A percentile compares a stretch with the other conserved stretches of the same genome.
phyloP scores from a whole-genome alignment of 2,113 vertebrate genomes.

The Pandion haliaetus region DNA sequence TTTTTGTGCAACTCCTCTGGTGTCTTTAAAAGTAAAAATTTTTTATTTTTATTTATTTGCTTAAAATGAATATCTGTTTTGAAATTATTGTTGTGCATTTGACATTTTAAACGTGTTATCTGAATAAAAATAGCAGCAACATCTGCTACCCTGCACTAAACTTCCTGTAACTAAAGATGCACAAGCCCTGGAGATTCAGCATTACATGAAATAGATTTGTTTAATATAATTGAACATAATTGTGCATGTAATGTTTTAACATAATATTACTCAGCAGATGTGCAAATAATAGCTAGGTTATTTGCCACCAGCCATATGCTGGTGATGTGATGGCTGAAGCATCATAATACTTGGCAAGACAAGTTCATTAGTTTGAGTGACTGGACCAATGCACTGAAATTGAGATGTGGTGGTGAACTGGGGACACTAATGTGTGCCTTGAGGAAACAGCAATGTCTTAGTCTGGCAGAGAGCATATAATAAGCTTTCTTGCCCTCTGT shows the following conservation, averaged over 20 bases:
- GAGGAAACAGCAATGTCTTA: background rate
- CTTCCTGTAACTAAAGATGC: slow-evolving; percentile 75
- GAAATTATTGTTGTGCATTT: slow-evolving; percentile 39
- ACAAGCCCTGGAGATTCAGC: slow-evolving; percentile 70
- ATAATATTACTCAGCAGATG: slow-evolving; percentile 77
- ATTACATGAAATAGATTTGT: slow-evolving; percentile 73
- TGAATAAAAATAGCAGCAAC: slow-evolving; percentile 62
- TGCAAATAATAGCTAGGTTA: slow-evolving; percentile 75
- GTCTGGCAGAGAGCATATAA: background rate
- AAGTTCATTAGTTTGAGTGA: background rate
- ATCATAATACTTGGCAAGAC: background rate
- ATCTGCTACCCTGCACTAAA: slow-evolving; percentile 73
- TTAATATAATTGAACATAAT: slow-evolving; percentile 82
- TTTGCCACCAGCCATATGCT: slow-evolving; percentile 67
- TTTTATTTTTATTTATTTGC: background rate
- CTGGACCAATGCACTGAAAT: background rate
- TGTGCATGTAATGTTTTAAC: slow-evolving; percentile 75
- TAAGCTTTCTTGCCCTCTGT: background rate
- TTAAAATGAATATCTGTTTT: slow-evolving; percentile 17
- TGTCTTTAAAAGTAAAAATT: background rate
- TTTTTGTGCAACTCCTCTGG: background rate
- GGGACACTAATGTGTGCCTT: background rate
- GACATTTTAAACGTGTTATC: slow-evolving; percentile 72
- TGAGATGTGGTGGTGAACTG: background rate
- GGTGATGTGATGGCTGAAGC: background rate